Evolutionary conservation across 53 echinoderm and acorn worm species (phyloP).

Genomic region (Henricia sp.): DNA sequence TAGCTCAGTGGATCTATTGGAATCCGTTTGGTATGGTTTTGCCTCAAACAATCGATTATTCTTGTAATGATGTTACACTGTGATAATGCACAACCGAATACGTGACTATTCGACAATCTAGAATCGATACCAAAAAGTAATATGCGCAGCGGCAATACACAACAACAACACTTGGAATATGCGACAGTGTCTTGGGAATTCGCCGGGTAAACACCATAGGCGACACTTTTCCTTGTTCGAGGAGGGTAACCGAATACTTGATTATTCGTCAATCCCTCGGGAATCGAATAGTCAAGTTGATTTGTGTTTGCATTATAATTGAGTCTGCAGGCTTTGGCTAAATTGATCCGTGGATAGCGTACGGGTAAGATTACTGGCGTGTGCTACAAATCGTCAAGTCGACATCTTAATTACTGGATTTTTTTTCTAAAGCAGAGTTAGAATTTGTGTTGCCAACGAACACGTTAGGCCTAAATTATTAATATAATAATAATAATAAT

Average conservation of each 20-base stretch:
- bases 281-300: neutral
- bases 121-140: too few relatives aligned
- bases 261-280: conserved; percentile 4
- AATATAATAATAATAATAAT: too few relatives aligned
- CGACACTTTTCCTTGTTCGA: neutral
- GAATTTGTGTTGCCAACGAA: too few relatives aligned
- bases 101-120: conserved; percentile 17
- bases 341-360: neutral
- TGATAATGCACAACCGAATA: conserved; percentile 19
- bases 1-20: too few relatives aligned
- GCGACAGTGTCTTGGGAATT: conserved; percentile 19
- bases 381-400: neutral
- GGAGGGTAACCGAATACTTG: conserved; percentile 9
- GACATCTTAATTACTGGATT: neutral
- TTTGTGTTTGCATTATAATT: conserved; percentile 24
- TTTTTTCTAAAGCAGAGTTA: too few relatives aligned
- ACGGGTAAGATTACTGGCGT: neutral
- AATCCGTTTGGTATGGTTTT: too few relatives aligned
- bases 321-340: neutral
- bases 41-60: neutral
- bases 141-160: too few relatives aligned
- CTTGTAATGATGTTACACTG: neutral
- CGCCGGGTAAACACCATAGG: neutral
- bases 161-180: too few relatives aligned
- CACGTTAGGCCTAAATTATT: too few relatives aligned